Percentiles rank a stretch among this genome's conserved stretches.
These are phyloP conservation scores for Eubasilissa regina DNA, from an alignment of 1,140 invertebrate genomes.

Conservation along the genomic window DNA sequence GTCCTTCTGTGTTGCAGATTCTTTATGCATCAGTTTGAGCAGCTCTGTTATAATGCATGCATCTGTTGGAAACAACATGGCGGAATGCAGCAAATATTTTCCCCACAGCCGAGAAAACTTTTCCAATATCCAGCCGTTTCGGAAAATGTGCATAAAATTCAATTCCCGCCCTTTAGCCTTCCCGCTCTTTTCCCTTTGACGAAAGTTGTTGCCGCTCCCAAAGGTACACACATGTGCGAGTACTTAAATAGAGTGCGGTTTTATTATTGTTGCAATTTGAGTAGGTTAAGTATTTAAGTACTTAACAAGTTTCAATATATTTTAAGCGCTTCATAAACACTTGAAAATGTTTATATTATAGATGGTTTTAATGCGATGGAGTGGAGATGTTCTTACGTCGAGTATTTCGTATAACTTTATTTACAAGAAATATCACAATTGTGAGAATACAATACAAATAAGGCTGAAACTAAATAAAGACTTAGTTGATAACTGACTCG, in stretches of 20 bases:
- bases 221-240: background rate
- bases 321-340: no score
- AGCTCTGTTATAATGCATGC: no score
- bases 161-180: conserved; percentile 35
- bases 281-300: conserved; percentile 5
- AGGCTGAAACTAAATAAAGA: no score
- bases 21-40: no score
- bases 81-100: conserved; percentile 44
- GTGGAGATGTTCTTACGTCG: no score
- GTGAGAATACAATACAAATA: no score
- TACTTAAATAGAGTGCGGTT: conserved; percentile 34
- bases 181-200: background rate
- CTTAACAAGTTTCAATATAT: background rate
- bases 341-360: background rate
- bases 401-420: no score
- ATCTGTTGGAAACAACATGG: background rate
- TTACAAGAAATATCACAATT: no score
- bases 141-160: conserved; percentile 57
- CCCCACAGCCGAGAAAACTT: conserved; percentile 43
- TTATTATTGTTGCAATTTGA: conserved; percentile 7
- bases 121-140: conserved; percentile 58
- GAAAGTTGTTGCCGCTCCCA: conserved; percentile 1
- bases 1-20: no score
- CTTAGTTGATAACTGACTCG: no score
- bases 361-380: background rate